Evolutionary conservation across 2,113 vertebrate species (phyloP).

Genomic region (Aldabrachelys gigantea): DNA sequence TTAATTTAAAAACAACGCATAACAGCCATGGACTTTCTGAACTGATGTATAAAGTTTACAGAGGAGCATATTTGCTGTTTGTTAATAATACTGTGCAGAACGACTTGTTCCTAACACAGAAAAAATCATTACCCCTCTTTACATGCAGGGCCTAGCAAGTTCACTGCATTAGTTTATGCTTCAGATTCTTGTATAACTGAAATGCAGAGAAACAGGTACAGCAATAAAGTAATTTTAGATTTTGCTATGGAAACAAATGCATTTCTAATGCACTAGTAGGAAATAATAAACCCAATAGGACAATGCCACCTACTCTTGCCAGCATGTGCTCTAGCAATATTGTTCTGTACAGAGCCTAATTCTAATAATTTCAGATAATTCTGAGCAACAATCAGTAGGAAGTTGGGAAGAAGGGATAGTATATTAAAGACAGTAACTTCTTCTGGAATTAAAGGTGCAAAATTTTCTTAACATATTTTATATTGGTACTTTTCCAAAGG

Average conservation of each 20-base stretch:
- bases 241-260: conserved; percentile 35
- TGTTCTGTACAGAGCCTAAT: not conserved
- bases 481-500: conserved; percentile 8
- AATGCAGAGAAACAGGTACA: conserved; percentile 26
- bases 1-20: conserved; percentile 53
- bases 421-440: conserved; percentile 30
- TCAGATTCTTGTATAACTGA: conserved; percentile 5
- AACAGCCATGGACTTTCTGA: not conserved
- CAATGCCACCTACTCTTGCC: not conserved
- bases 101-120: not conserved
- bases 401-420: not conserved
- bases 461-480: conserved; percentile 38
- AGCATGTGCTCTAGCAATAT: not conserved
- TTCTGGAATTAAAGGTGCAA: not conserved
- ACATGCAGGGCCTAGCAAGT: conserved; percentile 12
- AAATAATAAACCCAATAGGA: not conserved
- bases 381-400: not conserved
- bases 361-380: conserved; percentile 54
- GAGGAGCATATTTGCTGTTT: not conserved
- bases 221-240: conserved; percentile 8
- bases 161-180: conserved; percentile 10
- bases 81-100: not conserved
- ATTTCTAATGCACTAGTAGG: not conserved
- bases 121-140: not conserved
- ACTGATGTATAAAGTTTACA: too few species aligned